These are phyloP conservation scores for Telmatherina bonti DNA, from an alignment of 2,797 vertebrate genomes.

Conservation along the genomic window DNA sequence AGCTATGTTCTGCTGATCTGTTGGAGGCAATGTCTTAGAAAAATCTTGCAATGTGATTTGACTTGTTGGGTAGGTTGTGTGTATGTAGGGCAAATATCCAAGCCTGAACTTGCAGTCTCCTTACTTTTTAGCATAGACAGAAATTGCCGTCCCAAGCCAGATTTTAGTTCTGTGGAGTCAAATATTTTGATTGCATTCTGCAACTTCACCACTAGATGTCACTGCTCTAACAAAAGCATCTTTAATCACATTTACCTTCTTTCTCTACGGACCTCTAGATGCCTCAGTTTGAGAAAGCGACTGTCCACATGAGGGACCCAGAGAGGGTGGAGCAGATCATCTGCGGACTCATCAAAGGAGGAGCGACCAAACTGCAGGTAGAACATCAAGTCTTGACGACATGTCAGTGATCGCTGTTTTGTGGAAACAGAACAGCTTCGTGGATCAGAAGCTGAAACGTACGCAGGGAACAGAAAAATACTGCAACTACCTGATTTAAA, in stretches of 20 bases:
- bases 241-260: slow-evolving; percentile 13
- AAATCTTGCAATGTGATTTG: not conserved
- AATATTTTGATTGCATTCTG: not conserved
- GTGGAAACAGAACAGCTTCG: too few species aligned
- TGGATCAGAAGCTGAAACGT: too few species aligned
- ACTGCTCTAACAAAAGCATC: too few species aligned
- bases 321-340: slow-evolving; percentile 95
- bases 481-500: too few species aligned
- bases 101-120: not conserved
- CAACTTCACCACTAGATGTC: not conserved
- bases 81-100: not conserved
- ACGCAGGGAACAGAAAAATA: too few species aligned
- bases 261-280: slow-evolving; percentile 83
- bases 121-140: not conserved
- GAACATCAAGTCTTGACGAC: not conserved
- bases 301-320: slow-evolving; percentile 94
- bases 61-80: not conserved
- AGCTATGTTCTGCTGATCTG: slow-evolving; percentile 16
- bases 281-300: slow-evolving; percentile 96
- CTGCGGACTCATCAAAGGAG: slow-evolving; percentile 95
- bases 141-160: not conserved
- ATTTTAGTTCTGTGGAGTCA: too few species aligned
- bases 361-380: slow-evolving; percentile 96
- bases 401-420: too few species aligned
- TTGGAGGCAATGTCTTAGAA: not conserved